phyloP scores from a whole-genome alignment of 1,140 invertebrate genomes.

The Drosophila bifasciata region DNA sequence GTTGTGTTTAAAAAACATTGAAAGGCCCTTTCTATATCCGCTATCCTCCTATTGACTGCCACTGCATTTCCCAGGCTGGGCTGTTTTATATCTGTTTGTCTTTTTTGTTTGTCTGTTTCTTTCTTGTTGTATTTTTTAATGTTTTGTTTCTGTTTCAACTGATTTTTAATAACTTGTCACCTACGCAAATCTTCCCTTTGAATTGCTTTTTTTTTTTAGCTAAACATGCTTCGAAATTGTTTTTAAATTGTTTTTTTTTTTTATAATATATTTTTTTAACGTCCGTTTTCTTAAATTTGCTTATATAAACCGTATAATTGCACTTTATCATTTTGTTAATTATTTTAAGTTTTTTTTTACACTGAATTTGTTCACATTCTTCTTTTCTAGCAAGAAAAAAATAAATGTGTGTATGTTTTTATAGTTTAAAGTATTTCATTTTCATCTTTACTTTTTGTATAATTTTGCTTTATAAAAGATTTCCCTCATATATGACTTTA shows the following conservation, averaged over 20 bases:
- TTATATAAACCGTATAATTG: slow-evolving; percentile 81
- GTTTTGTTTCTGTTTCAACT: slow-evolving; percentile 33
- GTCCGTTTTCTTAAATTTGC: slow-evolving; percentile 64
- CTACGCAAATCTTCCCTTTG: slow-evolving; percentile 11
- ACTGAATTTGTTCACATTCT: slow-evolving; percentile 10
- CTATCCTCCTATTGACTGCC: slow-evolving; percentile 1
- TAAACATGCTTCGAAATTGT: slow-evolving; percentile 67
- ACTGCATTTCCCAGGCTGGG: slow-evolving; percentile 13
- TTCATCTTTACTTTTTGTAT: slow-evolving; percentile 48
- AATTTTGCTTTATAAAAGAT: slow-evolving; percentile 62
- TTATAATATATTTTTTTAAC: slow-evolving; percentile 52
- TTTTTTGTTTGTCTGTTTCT: slow-evolving; percentile 27
- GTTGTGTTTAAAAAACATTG: not conserved
- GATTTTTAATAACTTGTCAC: slow-evolving; percentile 26
- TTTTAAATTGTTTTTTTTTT: slow-evolving; percentile 38
- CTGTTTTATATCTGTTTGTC: slow-evolving; percentile 24
- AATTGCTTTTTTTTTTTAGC: slow-evolving; percentile 47
- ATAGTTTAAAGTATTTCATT: slow-evolving; percentile 43
- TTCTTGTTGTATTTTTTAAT: slow-evolving; percentile 12
- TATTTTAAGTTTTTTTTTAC: slow-evolving; percentile 62
- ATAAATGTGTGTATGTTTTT: slow-evolving; percentile 53
- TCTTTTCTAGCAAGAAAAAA: slow-evolving; percentile 59
- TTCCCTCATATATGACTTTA: slow-evolving; percentile 16
- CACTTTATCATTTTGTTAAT: slow-evolving; percentile 71
- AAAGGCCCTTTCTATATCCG: not conserved